These are phyloP conservation scores for Aspidoscelis tigris DNA, from an alignment of 2,113 vertebrate genomes.

Conservation along the genomic window DNA sequence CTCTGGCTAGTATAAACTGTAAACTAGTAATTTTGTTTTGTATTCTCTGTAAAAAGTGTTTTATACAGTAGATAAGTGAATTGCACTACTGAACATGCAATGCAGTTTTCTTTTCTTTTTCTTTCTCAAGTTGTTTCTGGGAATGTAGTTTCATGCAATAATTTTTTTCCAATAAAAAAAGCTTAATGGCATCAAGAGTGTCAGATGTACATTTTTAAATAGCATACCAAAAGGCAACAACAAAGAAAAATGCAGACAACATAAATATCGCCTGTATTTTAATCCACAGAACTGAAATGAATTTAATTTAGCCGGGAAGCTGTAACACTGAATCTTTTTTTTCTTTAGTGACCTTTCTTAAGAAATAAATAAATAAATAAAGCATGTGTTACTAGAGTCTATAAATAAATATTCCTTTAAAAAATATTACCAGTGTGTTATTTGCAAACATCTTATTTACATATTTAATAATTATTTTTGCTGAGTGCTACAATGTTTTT, in stretches of 20 bases:
- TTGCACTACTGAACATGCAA: conserved; percentile 81
- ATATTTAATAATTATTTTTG: neutral
- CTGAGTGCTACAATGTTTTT: neutral
- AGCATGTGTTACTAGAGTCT: conserved; percentile 49
- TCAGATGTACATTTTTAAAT: conserved; percentile 74
- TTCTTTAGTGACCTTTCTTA: conserved; percentile 72
- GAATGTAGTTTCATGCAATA: conserved; percentile 87
- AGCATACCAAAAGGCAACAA: conserved; percentile 67
- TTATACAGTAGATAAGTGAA: conserved; percentile 79
- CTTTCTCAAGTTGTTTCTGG: conserved; percentile 75
- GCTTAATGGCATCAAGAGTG: conserved; percentile 69
- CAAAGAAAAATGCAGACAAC: conserved; percentile 62
- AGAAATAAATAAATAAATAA: conserved; percentile 23
- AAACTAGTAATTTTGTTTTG: conserved; percentile 74
- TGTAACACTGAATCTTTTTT: conserved; percentile 69
- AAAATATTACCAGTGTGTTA: conserved; percentile 60
- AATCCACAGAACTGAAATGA: conserved; percentile 68
- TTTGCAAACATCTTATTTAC: conserved; percentile 48
- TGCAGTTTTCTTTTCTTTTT: conserved; percentile 61
- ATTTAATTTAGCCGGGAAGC: conserved; percentile 72
- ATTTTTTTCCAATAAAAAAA: conserved; percentile 78
- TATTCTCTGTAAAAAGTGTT: conserved; percentile 76
- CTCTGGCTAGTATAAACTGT: conserved; percentile 68
- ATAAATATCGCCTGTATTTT: conserved; percentile 74
- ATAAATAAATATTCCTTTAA: conserved; percentile 77